Evolutionary conservation across 1,140 invertebrate species (phyloP), one percentile per base, ranked within the genome.

Genomic region (Alviniconcha marisindica): DNA sequence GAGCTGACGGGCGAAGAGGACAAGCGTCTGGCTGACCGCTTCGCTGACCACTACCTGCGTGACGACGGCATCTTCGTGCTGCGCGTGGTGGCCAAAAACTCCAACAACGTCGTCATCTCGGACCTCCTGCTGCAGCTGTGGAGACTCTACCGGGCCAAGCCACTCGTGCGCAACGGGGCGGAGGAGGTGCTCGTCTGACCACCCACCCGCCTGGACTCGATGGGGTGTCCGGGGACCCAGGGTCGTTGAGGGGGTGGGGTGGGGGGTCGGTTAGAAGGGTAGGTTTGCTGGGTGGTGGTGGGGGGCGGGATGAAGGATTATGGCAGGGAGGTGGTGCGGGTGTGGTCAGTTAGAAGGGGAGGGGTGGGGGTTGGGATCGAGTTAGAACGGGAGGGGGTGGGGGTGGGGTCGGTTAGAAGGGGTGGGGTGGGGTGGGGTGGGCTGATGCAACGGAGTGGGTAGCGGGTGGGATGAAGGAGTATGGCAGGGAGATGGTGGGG

Each of bases 61-160:
- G 89, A 92, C 60, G 92, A 93, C 83, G 92, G 92, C 21, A 86
- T 92, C 12, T 91, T 93, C 74, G 87, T 93, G n/a, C 83, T 93
- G 24, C 85, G 91, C 33, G 73, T 93, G 15, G 86, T 93, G 14
- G 88, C 88, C 56, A 89, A 90, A 77, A 93, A 93, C 83, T 89
- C 91, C 36, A 92, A 89, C 82, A 91, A 92, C 81, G 90, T 93
- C 63, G 87, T 92, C 18, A 85, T 92, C 66, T 86, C 89, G 0
- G 92, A 93, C 77, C 79, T 93, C 21, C 87, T 93, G 18, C 73
- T 82, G 51, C 88, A 89, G 82, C 78, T 93, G 54, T 93, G 92
- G 92, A 84, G 86, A 44, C 84, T 90, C 74, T 93, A 90, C 84
- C 87, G 85, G 69, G 83, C 89, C 48, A 92, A 92, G 77, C 89